Base-by-base conservation (phyloP, 1,140 invertebrate genomes). In the Heliconius hermathena region DNA sequence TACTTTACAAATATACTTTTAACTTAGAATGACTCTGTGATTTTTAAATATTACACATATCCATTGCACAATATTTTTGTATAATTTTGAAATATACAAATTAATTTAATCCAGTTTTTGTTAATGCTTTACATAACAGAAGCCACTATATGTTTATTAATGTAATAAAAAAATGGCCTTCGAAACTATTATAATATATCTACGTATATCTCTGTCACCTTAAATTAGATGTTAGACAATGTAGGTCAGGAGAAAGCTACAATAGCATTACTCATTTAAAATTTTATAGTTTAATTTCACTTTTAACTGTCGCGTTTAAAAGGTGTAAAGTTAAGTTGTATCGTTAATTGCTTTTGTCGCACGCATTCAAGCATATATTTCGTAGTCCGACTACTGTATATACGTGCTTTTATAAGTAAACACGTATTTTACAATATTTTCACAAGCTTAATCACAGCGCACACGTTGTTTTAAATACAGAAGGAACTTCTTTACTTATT, bases 261-360 rank as follows among this genome's bases (percentile, higher is more conserved):
- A 60, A 74, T 52, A 9, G 3, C 52, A 74, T 74, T 36, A 33
- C 20, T 74, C 52, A 74, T 74, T 74, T 54, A 33, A 16, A 74
- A 74, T 74, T 60, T 73, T 60, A 74, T 33, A 73, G 52, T 78
- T 78, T 18, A 76, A 49, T 72, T 76, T 80, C 46, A 77, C 57
- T 75, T 82, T 77, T 22, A 46, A 54, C 36, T 76, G 57, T 66
- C 78, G 78, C 76, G 81, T 75, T 74, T 78, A 75, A 73, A 71
- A 77, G 76, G 79, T 79, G 66, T 78, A 73, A 78, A 80, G 46
- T 76, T 52, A 77, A 77, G 29, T 46, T 73, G 52, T 82, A 80
- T 73, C 29, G 66, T 75, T 76, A 82, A 82, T 80, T 78, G 70
- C 54, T 75, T 76, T 60, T 20, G 73, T 75, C 22, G 72, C 74